A percentile compares a stretch with the other conserved stretches of the same genome.
phyloP scores from a whole-genome alignment of 2,888 invertebrate species.

The Iselma pallidipennis region DNA sequence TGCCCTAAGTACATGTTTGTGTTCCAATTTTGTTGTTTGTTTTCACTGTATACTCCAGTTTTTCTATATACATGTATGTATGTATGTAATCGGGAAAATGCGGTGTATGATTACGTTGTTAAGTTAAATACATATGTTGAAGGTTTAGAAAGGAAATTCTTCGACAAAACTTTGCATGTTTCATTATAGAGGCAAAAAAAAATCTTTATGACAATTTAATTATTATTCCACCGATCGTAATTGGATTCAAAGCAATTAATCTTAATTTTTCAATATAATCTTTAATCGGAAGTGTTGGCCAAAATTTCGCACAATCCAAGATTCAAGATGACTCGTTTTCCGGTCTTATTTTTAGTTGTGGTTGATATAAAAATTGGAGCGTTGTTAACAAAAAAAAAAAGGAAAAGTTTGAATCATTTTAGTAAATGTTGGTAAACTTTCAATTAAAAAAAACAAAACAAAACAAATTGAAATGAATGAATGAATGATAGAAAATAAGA shows the following conservation, averaged over 20 bases:
- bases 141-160: conserved; percentile 17
- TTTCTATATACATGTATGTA: too few species aligned
- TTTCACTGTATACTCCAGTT: background rate
- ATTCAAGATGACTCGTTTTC: too few species aligned
- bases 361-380: too few species aligned
- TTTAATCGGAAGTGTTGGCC: too few species aligned
- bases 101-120: conserved; percentile 14
- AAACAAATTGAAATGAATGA: background rate
- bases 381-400: too few species aligned
- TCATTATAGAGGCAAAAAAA: background rate
- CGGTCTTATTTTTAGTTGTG: too few species aligned
- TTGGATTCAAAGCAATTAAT: background rate
- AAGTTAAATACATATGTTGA: conserved; percentile 12
- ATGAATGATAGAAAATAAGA: conserved; percentile 4
- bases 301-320: too few species aligned
- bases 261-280: too few species aligned
- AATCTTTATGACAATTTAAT: conserved; percentile 12
- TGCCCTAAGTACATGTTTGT: background rate
- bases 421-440: background rate
- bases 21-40: background rate
- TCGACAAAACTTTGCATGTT: conserved; percentile 9
- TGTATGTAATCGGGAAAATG: background rate
- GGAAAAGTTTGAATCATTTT: background rate
- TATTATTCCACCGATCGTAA: conserved; percentile 5
- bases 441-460: background rate